Evolutionary conservation across 2,797 vertebrate species (phyloP), one percentile per base, ranked within the genome.

Genomic region (Rhadinocentrus ornatus): DNA sequence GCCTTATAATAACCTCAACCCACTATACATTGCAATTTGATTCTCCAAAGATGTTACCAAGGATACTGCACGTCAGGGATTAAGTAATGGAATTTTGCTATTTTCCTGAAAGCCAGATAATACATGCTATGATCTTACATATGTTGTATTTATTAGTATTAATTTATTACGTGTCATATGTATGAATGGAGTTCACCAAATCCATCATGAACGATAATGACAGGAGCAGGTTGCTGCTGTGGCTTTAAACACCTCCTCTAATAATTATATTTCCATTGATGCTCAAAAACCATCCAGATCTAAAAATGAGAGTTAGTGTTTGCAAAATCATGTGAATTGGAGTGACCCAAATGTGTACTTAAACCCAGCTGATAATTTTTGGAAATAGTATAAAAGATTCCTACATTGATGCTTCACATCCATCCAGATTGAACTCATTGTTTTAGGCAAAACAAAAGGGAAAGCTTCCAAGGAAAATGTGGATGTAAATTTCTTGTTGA

Each of bases 61-160:
- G 10, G 11, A 39, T 20, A 41, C 32, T 32, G 6, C 31, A 31
- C 7, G 31, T 37, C 59, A 35, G 3, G 22, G 56, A 70, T 56
- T 80, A 16, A 75, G 58, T 77, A 57, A 44, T 70, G 48, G 27
- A 70, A 68, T 16, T 56, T 59, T 48, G n/a, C 34, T 37, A 16
- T 10, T 8, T 35, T 11, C 34, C 39, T 41, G 13, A 2, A 16
- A 41, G 13, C 2, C 20, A 44, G 7, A 44, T 18, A 12, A 44
- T 7, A 24, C n/a, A 24, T 22, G 2, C n/a, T 11, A 3, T 15
- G 12, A 12, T 34, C n/a, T 52, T 32, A 2, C 35, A 22, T 61
- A 37, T 56, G 46, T 39, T 31, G 46, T 48, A n/a, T 7, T 9
- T 9, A 48, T 48, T 48, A n/a, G 15, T 18, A 41, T 41, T 18